Percentiles rank a stretch among this genome's conserved stretches.
Evolutionary conservation across 1,140 invertebrate species (phyloP).

Genomic region (Drosophila teissieri): DNA sequence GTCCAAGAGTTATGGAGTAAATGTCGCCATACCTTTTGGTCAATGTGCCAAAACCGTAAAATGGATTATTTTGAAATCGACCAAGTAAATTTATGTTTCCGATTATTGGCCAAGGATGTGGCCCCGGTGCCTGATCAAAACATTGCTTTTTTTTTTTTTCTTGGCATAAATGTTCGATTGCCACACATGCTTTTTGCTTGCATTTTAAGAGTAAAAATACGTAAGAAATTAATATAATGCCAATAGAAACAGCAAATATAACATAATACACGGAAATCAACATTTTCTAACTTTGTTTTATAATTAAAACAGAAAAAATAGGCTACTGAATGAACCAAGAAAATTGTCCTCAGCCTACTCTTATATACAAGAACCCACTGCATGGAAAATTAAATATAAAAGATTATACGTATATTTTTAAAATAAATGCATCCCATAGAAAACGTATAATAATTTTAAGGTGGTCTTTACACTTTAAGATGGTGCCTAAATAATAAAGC

Average conservation of each 20-base stretch:
- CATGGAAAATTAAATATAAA: too few relatives aligned
- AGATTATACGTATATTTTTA: too few relatives aligned
- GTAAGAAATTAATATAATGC: constrained; percentile 40
- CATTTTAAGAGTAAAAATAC: constrained; percentile 17
- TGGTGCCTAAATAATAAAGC: too few relatives aligned
- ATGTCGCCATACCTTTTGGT: constrained; percentile 90
- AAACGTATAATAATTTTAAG: too few relatives aligned
- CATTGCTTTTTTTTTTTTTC: constrained; percentile 13
- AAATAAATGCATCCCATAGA: too few relatives aligned
- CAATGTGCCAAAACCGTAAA: constrained; percentile 89
- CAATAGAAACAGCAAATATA: constrained; percentile 15
- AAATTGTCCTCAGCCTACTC: too few relatives aligned
- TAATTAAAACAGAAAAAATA: too few relatives aligned
- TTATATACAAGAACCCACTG: too few relatives aligned
- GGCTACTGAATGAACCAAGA: too few relatives aligned
- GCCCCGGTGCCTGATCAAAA: constrained; percentile 86
- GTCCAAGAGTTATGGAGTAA: constrained; percentile 90
- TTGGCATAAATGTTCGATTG: constrained; percentile 1
- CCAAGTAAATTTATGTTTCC: constrained; percentile 90
- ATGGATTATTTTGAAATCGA: constrained; percentile 87
- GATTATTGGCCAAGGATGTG: constrained; percentile 89
- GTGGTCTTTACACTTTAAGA: too few relatives aligned
- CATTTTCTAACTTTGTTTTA: constrained; percentile 16
- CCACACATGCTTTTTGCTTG: constrained; percentile 27
- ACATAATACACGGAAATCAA: constrained; percentile 23